Evolutionary conservation across 2,113 vertebrate species (phyloP).

Genomic region (Numenius arquata): DNA sequence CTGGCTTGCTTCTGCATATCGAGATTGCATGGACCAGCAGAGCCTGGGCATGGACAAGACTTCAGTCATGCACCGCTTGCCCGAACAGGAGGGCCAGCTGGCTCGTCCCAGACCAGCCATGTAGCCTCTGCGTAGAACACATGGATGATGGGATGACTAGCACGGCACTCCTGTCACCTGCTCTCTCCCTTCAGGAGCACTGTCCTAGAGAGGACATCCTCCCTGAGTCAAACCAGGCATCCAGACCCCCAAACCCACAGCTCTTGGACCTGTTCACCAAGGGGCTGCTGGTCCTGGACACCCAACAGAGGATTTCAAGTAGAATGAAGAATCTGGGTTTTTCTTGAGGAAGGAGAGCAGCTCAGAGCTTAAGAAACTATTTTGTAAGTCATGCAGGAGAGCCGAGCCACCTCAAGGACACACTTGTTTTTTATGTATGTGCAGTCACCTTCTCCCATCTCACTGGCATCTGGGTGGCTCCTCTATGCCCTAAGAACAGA

Average conservation of each 20-base stretch:
- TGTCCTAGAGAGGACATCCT: accelerated
- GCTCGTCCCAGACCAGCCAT: neutral
- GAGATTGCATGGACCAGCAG: neutral
- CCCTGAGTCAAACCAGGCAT: neutral
- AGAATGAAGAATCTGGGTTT: neutral
- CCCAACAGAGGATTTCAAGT: neutral
- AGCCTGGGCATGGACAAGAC: neutral
- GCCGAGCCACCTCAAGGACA: neutral
- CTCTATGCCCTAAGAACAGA: neutral
- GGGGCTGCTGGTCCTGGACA: neutral
- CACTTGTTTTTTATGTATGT: neutral
- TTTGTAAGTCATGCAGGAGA: neutral
- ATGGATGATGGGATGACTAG: neutral
- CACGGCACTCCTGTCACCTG: neutral
- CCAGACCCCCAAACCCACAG: neutral
- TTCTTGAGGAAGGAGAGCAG: neutral
- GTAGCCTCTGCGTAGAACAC: neutral
- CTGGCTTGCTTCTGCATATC: neutral
- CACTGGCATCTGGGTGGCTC: neutral
- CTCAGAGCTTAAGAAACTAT: neutral
- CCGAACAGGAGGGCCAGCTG: neutral
- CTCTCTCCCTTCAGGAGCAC: neutral
- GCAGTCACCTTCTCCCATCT: neutral
- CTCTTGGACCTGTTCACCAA: neutral
- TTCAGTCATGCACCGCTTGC: neutral